These are phyloP conservation scores for Pseudochirops cupreus DNA, from an alignment of 2,797 vertebrate genomes.

Conservation along the genomic window DNA sequence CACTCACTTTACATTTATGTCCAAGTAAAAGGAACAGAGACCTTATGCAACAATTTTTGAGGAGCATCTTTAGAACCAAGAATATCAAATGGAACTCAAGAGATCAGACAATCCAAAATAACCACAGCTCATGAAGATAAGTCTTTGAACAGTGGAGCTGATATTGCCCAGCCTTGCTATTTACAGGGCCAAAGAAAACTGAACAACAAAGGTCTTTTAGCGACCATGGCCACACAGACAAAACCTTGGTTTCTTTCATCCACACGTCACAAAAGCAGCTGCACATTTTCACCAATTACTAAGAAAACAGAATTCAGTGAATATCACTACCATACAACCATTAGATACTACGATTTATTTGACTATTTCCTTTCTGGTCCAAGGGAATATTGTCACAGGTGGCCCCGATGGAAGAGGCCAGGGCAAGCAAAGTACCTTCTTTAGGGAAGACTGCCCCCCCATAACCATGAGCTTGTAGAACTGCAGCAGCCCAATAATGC, in stretches of 20 bases:
- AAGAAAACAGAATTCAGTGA: neutral
- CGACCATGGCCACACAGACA: constrained; percentile 22
- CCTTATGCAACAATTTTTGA: constrained; percentile 29
- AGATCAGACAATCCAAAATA: neutral
- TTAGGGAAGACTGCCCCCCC: neutral
- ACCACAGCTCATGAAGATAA: constrained; percentile 23
- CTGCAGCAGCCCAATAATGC: neutral
- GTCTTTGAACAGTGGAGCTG: constrained; percentile 22
- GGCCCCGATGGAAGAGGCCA: neutral
- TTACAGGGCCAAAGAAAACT: constrained; percentile 53
- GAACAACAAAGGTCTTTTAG: constrained; percentile 49
- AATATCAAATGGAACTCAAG: constrained; percentile 30
- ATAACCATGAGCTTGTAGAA: neutral
- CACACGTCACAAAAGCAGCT: constrained; percentile 1
- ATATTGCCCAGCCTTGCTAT: constrained; percentile 36
- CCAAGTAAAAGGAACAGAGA: neutral
- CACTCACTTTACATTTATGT: constrained; percentile 42
- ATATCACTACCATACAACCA: neutral
- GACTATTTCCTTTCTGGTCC: neutral
- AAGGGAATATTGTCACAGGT: neutral
- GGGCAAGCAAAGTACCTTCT: neutral
- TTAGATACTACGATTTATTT: neutral
- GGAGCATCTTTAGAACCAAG: constrained; percentile 37
- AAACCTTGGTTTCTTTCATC: constrained; percentile 25
- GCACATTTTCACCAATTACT: neutral